Percentiles rank a stretch among this genome's conserved stretches.
phyloP scores from a whole-genome alignment of 2,888 invertebrate genomes.

The Galerucella calmariensis region DNA sequence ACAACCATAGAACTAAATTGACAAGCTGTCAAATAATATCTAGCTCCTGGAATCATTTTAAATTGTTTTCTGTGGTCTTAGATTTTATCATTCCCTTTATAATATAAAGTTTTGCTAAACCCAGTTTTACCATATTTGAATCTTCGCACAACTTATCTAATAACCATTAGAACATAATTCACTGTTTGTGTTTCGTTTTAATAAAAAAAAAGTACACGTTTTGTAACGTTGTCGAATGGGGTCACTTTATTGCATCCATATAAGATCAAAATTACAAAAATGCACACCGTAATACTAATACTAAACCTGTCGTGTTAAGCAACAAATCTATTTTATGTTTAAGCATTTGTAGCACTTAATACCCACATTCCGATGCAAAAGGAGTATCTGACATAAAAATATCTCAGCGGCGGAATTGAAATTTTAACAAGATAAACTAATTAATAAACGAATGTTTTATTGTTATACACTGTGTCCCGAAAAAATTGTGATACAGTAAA shows the following conservation, averaged over 20 bases:
- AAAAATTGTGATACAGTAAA: too few relatives aligned
- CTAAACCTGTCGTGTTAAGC: slow-evolving; percentile 12
- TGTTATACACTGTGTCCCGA: too few relatives aligned
- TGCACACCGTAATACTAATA: slow-evolving; percentile 2
- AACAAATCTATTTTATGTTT: slow-evolving; percentile 6
- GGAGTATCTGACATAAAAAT: neutral
- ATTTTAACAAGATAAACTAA: neutral
- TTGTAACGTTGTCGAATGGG: slow-evolving; percentile 4
- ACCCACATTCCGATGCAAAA: slow-evolving; percentile 7
- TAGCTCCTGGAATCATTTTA: too few relatives aligned
- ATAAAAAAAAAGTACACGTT: neutral
- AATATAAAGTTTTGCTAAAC: too few relatives aligned
- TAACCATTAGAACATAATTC: neutral
- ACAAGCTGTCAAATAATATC: too few relatives aligned
- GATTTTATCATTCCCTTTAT: too few relatives aligned
- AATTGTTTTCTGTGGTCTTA: too few relatives aligned
- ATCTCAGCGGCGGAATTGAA: neutral
- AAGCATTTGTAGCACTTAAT: neutral
- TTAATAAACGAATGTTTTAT: too few relatives aligned
- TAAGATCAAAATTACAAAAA: slow-evolving; percentile 6
- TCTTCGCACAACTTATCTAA: neutral
- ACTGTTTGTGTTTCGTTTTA: neutral
- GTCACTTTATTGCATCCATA: slow-evolving; percentile 8
- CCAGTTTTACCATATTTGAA: neutral
- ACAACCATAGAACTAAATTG: too few relatives aligned